phyloP scores from a whole-genome alignment of 2,113 vertebrate genomes.

The Rhinogobius similis region DNA sequence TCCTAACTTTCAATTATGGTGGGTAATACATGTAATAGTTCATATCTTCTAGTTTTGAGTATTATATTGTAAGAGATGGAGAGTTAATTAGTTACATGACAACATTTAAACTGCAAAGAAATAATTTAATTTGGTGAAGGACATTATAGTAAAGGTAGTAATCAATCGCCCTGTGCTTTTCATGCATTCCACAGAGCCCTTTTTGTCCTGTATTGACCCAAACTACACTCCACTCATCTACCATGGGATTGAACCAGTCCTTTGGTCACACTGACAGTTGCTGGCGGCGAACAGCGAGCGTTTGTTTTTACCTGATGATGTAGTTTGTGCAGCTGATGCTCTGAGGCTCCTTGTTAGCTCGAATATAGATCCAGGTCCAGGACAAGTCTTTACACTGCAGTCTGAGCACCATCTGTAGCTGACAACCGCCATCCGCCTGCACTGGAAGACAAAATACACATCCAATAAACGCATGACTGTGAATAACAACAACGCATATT shows the following conservation, averaged over 20 bases:
- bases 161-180: not conserved
- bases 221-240: not conserved
- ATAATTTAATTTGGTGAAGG: too few relatives aligned
- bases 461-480: not conserved
- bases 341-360: slow-evolving; percentile 51
- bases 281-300: not conserved
- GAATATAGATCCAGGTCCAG: slow-evolving; percentile 73
- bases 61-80: too few relatives aligned
- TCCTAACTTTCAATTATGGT: too few relatives aligned
- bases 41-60: too few relatives aligned
- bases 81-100: too few relatives aligned
- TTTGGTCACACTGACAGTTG: not conserved
- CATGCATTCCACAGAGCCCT: not conserved
- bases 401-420: slow-evolving; percentile 71
- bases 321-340: slow-evolving; percentile 72
- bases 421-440: slow-evolving; percentile 39
- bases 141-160: too few relatives aligned
- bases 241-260: not conserved
- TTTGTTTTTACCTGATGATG: slow-evolving; percentile 72
- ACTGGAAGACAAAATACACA: slow-evolving; percentile 49
- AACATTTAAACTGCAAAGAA: too few relatives aligned
- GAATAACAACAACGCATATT: not conserved
- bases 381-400: slow-evolving; percentile 70
- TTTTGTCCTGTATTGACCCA: not conserved
- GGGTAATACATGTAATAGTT: too few relatives aligned